A percentile compares a stretch with the other conserved stretches of the same genome.
Conservation (phyloP, 37 sponge, comb jelly and placozoan species). For the Amphimedon queenslandica region DNA sequence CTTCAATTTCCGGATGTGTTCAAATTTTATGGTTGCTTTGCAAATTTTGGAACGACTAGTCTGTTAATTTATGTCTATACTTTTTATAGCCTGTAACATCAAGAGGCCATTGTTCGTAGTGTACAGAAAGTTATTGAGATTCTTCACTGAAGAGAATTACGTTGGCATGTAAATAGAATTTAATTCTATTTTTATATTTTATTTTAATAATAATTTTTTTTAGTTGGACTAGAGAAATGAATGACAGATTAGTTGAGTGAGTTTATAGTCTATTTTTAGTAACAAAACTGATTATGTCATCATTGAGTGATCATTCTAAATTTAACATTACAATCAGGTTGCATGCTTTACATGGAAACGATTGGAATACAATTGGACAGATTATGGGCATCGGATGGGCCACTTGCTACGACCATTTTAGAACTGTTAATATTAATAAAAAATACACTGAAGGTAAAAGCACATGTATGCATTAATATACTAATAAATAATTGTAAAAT, state of each 20-base stretch:
- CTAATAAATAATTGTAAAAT: background rate
- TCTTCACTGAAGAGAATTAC: slow-evolving; percentile 38
- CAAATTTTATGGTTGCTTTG: background rate
- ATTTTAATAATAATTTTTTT: background rate
- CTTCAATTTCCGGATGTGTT: too few species aligned
- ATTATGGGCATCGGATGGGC: slow-evolving; percentile 26
- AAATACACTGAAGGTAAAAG: background rate
- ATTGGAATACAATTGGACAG: slow-evolving; percentile 45
- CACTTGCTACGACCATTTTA: slow-evolving; percentile 27
- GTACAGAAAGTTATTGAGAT: slow-evolving; percentile 30
- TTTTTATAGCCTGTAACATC: slow-evolving; percentile 21
- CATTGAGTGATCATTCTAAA: too few species aligned
- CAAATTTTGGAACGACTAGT: background rate
- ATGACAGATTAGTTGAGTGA: background rate
- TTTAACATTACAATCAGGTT: too few species aligned
- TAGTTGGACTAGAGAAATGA: background rate
- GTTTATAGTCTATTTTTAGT: background rate
- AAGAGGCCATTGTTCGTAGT: slow-evolving; percentile 45
- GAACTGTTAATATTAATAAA: too few species aligned
- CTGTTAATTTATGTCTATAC: background rate
- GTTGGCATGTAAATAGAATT: slow-evolving; percentile 34
- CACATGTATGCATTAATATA: background rate
- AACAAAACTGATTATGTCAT: too few species aligned
- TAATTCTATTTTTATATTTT: background rate
- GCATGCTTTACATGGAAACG: slow-evolving; percentile 47